Evolutionary conservation across 2,888 invertebrate genomes (phyloP).

Genomic region (Parnassius smintheus): DNA sequence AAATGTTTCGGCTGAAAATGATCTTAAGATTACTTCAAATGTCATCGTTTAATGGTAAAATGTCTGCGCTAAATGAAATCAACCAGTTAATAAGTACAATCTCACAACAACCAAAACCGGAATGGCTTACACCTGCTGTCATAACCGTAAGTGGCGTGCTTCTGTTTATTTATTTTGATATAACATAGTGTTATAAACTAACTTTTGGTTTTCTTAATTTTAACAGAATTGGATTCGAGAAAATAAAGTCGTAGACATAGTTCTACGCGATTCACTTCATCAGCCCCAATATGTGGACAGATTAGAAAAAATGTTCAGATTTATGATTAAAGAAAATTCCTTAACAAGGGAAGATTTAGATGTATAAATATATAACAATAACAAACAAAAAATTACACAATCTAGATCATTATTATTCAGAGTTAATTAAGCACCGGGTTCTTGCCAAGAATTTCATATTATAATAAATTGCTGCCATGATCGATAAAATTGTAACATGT

Average conservation of each 20-base stretch:
- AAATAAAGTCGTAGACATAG: conserved; percentile 96
- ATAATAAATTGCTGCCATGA: too few relatives aligned
- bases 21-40: conserved; percentile 95
- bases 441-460: too few relatives aligned
- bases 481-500: too few relatives aligned
- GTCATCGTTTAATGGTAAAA: conserved; percentile 99
- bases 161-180: neutral
- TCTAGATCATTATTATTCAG: too few relatives aligned
- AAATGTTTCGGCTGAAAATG: conserved; percentile 98
- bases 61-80: conserved; percentile 99
- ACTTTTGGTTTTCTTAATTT: conserved; percentile 6
- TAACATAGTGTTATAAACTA: neutral
- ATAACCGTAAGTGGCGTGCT: conserved; percentile 89
- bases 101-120: conserved; percentile 94
- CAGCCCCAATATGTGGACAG: conserved; percentile 99
- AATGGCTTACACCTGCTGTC: conserved; percentile 95
- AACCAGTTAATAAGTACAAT: conserved; percentile 97
- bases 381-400: too few relatives aligned
- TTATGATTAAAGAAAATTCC: conserved; percentile 96
- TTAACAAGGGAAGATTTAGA: conserved; percentile 95
- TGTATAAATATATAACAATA: too few relatives aligned
- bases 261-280: conserved; percentile 96
- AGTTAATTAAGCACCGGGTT: too few relatives aligned
- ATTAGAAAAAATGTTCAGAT: conserved; percentile 97
- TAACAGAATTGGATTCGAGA: conserved; percentile 96